Evolutionary conservation across 2,113 vertebrate species (phyloP), one percentile per base, ranked within the genome.

Genomic region (Sinocyclocheilus anophthalmus): DNA sequence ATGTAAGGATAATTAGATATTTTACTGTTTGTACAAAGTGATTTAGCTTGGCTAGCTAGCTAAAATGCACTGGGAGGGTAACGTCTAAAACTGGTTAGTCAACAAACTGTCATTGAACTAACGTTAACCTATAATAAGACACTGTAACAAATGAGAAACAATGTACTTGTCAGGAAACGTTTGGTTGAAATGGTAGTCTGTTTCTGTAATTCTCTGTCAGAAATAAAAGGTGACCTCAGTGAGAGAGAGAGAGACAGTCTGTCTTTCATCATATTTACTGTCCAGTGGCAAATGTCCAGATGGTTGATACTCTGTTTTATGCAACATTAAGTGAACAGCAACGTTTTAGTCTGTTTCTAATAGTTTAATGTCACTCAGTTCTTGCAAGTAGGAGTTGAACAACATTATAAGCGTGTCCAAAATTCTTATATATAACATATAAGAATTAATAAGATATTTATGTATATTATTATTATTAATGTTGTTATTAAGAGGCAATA

Each of bases 211-310:
- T 57, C 4, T 79, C 20, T 59, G 30, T 39, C 10, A 61, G 1
- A 42, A 16, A 20, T 67, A 48, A 65, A 81, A 67, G 59, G 79
- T 67, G 59, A 81, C 79, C 55, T 42, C 39, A 48, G 14, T 45
- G 20, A 8, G 33, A 39, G 20, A 26, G 20, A 26, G 26, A 63
- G 26, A 63, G 26, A 22, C 76, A 4, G 30, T 37, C 10, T 12
- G 10, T 8, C 16, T 79, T 24, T 42, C 22, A 42, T 81, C 12
- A 81, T 20, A 33, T 59, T 78, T 37, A 12, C 2, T 79, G 37
- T 14, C 12, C 39, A 75, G 57, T 63, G 57, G 57, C 37, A 42
- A 39, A 65, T 45, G 37, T 45, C 57, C 78, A 65, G 78, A 48
- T 65, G 78, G 1, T 22, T 18, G 0, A 65, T 26, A 12, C 9